Base-by-base conservation (phyloP, 2,797 vertebrate genomes). In the Pseudochaenichthys georgianus region DNA sequence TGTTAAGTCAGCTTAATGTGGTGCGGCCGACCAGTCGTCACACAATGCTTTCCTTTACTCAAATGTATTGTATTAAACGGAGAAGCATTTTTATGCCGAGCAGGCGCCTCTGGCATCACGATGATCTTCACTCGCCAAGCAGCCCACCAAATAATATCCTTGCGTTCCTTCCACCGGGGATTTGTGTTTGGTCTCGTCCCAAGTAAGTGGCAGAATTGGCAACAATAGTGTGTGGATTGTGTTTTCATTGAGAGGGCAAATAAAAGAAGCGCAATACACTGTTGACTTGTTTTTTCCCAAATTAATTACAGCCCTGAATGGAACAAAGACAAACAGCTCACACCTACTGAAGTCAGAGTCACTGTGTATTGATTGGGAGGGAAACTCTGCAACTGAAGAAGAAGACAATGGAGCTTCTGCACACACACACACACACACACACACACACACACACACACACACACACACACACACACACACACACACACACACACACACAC, bases 291-390 rank as follows among this genome's bases (percentile, higher is more conserved):
- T 61, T 28, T 73, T 78, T 75, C 71, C 59, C 53, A 78, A 83
- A 89, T 85, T 79, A 80, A 88, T 89, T 91, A 75, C 53, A 73
- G 74, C 65, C 52, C 85, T 83, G 73, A 63, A 66, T 47, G 45
- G 65, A 78, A 80, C 53, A 72, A 78, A 87, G 72, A 62, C 21
- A 75, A 83, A 83, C 15, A 17, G 48, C 45, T 45, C 62, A 64
- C 64, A 76, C 62, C 52, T 81, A 66, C 75, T 46, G 19, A 71
- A 83, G 64, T 81, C 67, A 53, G 48, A 64, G 66, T 60, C 53
- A 21, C 48, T 1, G 34, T 7, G 55, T 23, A 59, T 68, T 74
- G 50, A 81, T 67, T 73, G 43, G 16, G 46, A 67, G 66, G 38
- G 52, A 70, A 78, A 85, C 72, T 50, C n/a, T 8, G 53, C 46